Conservation (phyloP, 2,113 vertebrate species). For the Herpetotheres cachinnans region DNA sequence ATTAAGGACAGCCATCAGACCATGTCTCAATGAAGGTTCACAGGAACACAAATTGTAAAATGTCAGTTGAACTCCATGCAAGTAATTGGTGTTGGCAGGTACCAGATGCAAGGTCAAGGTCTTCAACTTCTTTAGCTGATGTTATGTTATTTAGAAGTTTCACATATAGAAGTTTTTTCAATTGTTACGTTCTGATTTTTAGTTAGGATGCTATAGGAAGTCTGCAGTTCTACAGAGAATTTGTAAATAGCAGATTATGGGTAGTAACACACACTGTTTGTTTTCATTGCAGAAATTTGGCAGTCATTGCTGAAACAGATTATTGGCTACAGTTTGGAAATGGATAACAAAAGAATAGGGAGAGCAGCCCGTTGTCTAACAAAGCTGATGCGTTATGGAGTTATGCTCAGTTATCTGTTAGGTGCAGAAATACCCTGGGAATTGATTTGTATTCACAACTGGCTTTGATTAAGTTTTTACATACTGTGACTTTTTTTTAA, state of each 20-base stretch:
- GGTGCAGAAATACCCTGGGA: neutral
- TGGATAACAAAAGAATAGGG: neutral
- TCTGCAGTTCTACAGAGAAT: neutral
- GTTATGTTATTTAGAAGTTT: neutral
- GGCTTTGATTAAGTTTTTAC: neutral
- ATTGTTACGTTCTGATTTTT: neutral
- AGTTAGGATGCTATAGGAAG: neutral
- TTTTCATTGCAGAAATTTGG: neutral
- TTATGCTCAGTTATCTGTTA: neutral
- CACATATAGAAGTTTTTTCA: neutral
- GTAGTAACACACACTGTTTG: neutral
- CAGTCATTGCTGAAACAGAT: neutral
- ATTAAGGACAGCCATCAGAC: neutral
- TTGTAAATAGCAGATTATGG: neutral
- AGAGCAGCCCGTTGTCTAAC: neutral
- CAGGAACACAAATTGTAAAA: neutral
- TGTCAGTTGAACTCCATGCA: neutral
- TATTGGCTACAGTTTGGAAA: neutral
- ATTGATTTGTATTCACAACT: neutral
- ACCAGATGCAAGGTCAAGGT: neutral
- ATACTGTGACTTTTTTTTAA: constrained; percentile 28
- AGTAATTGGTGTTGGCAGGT: neutral
- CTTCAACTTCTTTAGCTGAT: neutral
- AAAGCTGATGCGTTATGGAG: neutral
- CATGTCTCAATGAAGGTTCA: neutral